Evolutionary conservation across 2,888 invertebrate species (phyloP), one percentile per base, ranked within the genome.

Genomic region (Campaea margaritaria): DNA sequence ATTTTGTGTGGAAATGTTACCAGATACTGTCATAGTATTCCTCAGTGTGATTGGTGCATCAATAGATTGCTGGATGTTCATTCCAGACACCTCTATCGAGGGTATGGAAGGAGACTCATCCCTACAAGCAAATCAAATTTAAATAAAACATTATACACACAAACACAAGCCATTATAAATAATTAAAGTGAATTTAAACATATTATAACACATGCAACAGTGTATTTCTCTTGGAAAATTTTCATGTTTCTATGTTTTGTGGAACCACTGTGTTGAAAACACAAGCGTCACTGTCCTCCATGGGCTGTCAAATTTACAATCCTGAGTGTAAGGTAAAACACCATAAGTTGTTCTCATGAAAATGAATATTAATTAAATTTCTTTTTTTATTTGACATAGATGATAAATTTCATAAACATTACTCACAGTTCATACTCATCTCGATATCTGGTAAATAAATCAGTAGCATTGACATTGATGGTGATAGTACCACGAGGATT

Each of bases 61-160:
- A 46, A 99, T 97, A 0, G 98, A 98, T 82, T 99, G 98, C 15
- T 96, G 95, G 78, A 99, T 96, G 45, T 96, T 96, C 96, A 99
- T 97, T 10, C 97, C 97, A n/a, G 96, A 97, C 34, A 99, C 95
- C 92, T 99, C 98, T 68, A 99, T 93, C 62, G 92, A 94, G 12
- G 98, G 97, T 74, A 97, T 87, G 8, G 93, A 78, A 43, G 92
- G 87, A 12, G 86, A 76, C 15, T 94, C 93, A 69, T 91, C 92
- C 66, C 89, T 92, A 74, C 12, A 36, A 36, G 12, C 4, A 36
- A 36, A 36, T 36, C 1, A n/a, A 36, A 36, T 10, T 1, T 11
- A 36, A 36, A 10, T 36, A 1, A 31, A 36, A 36, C 36, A 36
- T 3, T 11, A n/a, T 2, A 34, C 11, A 11, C 12, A n/a, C 36